A percentile compares a stretch with the other conserved stretches of the same genome.
Conservation (phyloP, 2,888 invertebrate species). For the Drosophila prostipennis region DNA sequence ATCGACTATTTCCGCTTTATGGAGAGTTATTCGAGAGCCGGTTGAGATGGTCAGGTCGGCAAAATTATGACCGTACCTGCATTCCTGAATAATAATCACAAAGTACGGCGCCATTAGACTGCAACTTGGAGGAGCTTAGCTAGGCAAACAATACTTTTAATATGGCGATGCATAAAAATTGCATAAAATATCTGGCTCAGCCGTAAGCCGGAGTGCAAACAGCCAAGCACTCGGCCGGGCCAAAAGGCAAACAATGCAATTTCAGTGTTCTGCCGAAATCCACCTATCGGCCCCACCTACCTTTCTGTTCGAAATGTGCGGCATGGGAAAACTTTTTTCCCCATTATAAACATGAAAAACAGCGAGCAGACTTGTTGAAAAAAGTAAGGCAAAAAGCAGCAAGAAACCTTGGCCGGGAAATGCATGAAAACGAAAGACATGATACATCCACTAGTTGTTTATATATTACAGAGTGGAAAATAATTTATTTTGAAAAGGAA, state of each 20-base stretch:
- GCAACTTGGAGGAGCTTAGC: slow-evolving; percentile 64
- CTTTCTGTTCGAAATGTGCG: slow-evolving; percentile 21
- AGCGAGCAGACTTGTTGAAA: slow-evolving; percentile 68
- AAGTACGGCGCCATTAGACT: slow-evolving; percentile 68
- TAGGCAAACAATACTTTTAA: slow-evolving; percentile 73
- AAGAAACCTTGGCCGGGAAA: slow-evolving; percentile 64
- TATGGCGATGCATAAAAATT: slow-evolving; percentile 69
- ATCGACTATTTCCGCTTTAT: slow-evolving; percentile 52
- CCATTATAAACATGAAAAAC: slow-evolving; percentile 78
- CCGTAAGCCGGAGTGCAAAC: slow-evolving; percentile 74
- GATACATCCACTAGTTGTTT: slow-evolving; percentile 33
- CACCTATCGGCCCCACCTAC: not conserved
- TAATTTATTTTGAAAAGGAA: not conserved
- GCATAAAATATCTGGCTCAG: slow-evolving; percentile 59
- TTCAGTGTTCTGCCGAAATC: slow-evolving; percentile 31
- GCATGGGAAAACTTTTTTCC: slow-evolving; percentile 46
- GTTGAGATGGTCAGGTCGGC: slow-evolving; percentile 16
- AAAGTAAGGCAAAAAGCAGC: slow-evolving; percentile 52
- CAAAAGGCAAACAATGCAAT: slow-evolving; percentile 78
- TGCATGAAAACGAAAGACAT: slow-evolving; percentile 57
- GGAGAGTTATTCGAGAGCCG: slow-evolving; percentile 20
- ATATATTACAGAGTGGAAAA: not conserved
- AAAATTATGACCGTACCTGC: slow-evolving; percentile 25
- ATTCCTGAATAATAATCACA: slow-evolving; percentile 51
- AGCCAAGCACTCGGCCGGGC: slow-evolving; percentile 57